phyloP scores from a whole-genome alignment of 2,113 vertebrate genomes.

The Channa maculata region DNA sequence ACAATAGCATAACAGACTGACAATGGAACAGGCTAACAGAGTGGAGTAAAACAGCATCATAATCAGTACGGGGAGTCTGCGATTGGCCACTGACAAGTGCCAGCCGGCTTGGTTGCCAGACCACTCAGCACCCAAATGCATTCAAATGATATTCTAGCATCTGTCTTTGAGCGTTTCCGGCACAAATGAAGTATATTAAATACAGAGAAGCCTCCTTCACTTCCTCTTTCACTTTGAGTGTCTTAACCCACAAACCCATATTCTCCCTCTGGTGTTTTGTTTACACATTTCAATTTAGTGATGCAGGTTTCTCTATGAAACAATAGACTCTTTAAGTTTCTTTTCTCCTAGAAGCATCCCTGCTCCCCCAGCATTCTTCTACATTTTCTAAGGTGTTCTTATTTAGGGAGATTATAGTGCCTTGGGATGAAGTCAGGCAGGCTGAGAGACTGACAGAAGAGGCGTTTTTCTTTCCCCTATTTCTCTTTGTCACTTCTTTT shows the following conservation, averaged over 20 bases:
- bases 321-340: conserved; percentile 32
- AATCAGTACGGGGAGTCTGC: conserved; percentile 52
- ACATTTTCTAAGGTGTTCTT: conserved; percentile 62
- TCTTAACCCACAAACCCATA: conserved; percentile 2
- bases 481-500: conserved; percentile 13
- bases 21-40: conserved; percentile 39
- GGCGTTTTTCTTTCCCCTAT: conserved; percentile 28
- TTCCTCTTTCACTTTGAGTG: not conserved
- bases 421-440: conserved; percentile 47
- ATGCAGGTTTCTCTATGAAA: conserved; percentile 31
- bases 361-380: conserved; percentile 5
- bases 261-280: conserved; percentile 23
- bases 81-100: conserved; percentile 50
- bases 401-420: conserved; percentile 56
- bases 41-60: conserved; percentile 54
- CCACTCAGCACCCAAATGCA: conserved; percentile 46
- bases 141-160: conserved; percentile 66
- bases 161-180: conserved; percentile 59
- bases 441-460: conserved; percentile 33
- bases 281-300: conserved; percentile 39
- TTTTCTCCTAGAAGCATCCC: conserved; percentile 5
- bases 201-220: conserved; percentile 26
- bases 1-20: conserved; percentile 29
- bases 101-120: conserved; percentile 40
- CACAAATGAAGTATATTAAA: conserved; percentile 59